Percentiles rank a stretch among this genome's conserved stretches.
Evolutionary conservation across 2,113 vertebrate species (phyloP).

Genomic region (Anoura caudifer): DNA sequence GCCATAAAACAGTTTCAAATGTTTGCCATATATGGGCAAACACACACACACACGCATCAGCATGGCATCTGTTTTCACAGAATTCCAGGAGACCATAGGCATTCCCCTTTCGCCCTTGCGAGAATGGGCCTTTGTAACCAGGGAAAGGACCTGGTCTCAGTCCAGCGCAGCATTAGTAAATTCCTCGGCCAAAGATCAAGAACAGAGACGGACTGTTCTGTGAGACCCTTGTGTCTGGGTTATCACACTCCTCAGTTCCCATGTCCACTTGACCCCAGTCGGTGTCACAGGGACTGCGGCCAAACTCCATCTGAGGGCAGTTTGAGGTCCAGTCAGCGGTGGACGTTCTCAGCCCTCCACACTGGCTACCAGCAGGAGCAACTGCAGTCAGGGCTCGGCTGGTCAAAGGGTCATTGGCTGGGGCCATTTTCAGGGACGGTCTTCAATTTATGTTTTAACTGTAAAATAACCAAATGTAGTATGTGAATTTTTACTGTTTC

Average conservation of each 20-base stretch:
- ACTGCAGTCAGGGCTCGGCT: not conserved
- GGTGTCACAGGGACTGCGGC: not conserved
- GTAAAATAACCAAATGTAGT: not conserved
- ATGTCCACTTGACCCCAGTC: not conserved
- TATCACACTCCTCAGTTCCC: conserved; percentile 58
- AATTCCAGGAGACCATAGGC: conserved; percentile 18
- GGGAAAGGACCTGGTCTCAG: conserved; percentile 10
- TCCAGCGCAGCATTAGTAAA: conserved; percentile 25
- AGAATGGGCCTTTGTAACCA: conserved; percentile 60
- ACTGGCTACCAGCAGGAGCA: not conserved
- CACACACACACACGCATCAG: not conserved
- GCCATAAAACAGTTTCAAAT: not conserved
- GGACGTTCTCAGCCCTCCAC: not conserved
- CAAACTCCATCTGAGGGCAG: not conserved
- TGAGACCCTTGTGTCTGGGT: not conserved
- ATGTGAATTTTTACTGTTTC: not conserved
- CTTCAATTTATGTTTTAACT: not conserved
- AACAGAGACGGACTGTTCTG: conserved; percentile 43
- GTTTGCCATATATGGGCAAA: not conserved
- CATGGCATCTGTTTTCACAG: not conserved
- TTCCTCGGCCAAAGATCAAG: conserved; percentile 22
- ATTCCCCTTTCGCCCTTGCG: not conserved
- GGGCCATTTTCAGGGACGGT: not conserved
- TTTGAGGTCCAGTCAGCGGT: not conserved
- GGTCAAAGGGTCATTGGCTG: not conserved